phyloP scores from a whole-genome alignment of 2,113 vertebrate genomes.

The Equus quagga region DNA sequence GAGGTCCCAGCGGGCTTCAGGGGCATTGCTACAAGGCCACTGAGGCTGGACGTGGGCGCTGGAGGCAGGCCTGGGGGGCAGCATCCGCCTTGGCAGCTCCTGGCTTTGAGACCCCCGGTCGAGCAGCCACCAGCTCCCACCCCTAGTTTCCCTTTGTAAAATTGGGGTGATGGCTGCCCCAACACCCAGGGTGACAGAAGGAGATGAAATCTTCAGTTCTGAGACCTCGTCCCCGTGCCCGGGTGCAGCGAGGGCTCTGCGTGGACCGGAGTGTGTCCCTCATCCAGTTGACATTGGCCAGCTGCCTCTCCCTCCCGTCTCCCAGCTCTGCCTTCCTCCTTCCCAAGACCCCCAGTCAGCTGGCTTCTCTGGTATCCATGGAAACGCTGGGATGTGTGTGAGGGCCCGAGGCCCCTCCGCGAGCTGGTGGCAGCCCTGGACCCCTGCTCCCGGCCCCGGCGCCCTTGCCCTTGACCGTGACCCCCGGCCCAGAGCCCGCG shows the following conservation, averaged over 20 bases:
- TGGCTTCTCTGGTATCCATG: not conserved
- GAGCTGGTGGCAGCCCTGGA: not conserved
- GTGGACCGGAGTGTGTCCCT: not conserved
- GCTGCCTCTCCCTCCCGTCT: too few species aligned
- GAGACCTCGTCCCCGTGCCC: not conserved
- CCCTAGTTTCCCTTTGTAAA: not conserved
- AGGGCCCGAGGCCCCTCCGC: not conserved
- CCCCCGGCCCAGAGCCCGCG: not conserved
- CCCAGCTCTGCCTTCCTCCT: not conserved
- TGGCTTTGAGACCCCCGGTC: not conserved
- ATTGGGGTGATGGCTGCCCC: not conserved
- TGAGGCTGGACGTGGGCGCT: not conserved
- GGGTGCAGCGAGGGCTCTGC: not conserved
- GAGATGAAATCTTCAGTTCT: not conserved
- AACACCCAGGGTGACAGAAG: accelerated
- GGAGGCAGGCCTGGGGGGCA: not conserved
- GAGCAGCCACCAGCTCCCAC: not conserved
- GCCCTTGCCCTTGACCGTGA: not conserved
- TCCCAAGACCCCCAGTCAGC: not conserved
- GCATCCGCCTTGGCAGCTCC: not conserved
- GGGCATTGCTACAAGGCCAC: not conserved
- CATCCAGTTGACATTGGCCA: not conserved
- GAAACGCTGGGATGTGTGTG: not conserved
- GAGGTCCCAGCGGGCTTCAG: not conserved
- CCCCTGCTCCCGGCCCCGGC: not conserved